Base-by-base conservation (phyloP, 2,888 invertebrate species). In the Rhabditophanes sp. region DNA sequence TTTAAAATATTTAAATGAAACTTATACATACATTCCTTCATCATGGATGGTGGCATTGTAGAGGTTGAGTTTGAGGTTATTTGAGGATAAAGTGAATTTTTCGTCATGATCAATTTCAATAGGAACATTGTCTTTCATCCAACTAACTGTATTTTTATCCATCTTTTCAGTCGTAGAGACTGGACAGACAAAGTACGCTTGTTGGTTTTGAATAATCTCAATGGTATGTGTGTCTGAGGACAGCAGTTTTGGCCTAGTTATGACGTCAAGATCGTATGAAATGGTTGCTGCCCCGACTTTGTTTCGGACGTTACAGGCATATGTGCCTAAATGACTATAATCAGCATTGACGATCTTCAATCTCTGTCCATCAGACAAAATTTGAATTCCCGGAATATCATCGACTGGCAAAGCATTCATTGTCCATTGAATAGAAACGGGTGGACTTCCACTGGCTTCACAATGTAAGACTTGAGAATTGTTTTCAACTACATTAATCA, bases 191-290 rank as follows among this genome's bases (percentile, higher is more conserved):
- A 73, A 54, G n/a, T 63, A 53, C 2, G 68, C 55, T 4, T 66
- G 56, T 28, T 66, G 59, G 17, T 66, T 66, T 19, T 63, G 59
- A 19, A 60, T 57, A 3, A 68, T 66, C 33, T 64, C 65, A 16
- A 66, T 48, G 6, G 55, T 46, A 15, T 59, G 47, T 16, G 53
- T 50, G 26, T 52, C 41, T n/a, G 49, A 46, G 30, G 49, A 52
- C 19, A 59, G 53, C 16, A 65, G 52, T 9, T 68, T 67, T 1
- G 75, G 75, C 0, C 74, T 72, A 69, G 69, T 66, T n/a, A 72
- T 66, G 1, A 75, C 70, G 14, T 65, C 64, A 21, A 76, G 68
- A 30, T 68, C 64, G 48, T 74, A 75, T 20, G 40, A 48, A 27
- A 61, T 44, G 33, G 59, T 62, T 5, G 54, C 48, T 9, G 35